These are phyloP conservation scores for Anolis carolinensis DNA, from an alignment of 2,113 vertebrate genomes.

Conservation along the genomic window DNA sequence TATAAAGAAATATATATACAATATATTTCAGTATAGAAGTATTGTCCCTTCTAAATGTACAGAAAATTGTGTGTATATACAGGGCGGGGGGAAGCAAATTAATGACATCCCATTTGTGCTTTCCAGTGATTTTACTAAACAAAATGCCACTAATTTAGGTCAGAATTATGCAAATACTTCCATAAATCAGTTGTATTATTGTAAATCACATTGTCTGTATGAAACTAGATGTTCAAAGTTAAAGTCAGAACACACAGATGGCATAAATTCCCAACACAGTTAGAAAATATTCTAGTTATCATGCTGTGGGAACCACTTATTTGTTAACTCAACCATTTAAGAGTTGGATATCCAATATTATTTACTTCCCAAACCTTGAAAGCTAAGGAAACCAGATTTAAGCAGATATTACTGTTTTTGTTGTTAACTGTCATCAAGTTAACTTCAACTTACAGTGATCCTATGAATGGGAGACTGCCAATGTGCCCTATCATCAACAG, in stretches of 20 bases:
- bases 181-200: background rate
- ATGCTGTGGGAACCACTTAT: background rate
- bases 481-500: too few relatives aligned
- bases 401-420: too few relatives aligned
- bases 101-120: background rate
- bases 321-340: background rate
- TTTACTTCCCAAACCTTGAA: background rate
- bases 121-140: slow-evolving; percentile 6
- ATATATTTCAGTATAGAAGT: background rate
- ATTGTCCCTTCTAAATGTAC: background rate
- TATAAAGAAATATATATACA: background rate
- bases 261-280: background rate
- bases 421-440: too few relatives aligned
- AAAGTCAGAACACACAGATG: background rate
- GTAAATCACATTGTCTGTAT: background rate
- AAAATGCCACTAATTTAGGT: background rate
- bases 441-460: too few relatives aligned
- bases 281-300: background rate
- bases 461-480: too few relatives aligned
- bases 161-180: slow-evolving; percentile 12
- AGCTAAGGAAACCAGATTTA: background rate
- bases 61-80: too few relatives aligned
- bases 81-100: background rate
- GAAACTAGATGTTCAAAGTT: background rate
- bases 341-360: background rate